A percentile compares a stretch with the other conserved stretches of the same genome.
Conservation (phyloP, 2,797 vertebrate genomes). For the Echiichthys vipera region DNA sequence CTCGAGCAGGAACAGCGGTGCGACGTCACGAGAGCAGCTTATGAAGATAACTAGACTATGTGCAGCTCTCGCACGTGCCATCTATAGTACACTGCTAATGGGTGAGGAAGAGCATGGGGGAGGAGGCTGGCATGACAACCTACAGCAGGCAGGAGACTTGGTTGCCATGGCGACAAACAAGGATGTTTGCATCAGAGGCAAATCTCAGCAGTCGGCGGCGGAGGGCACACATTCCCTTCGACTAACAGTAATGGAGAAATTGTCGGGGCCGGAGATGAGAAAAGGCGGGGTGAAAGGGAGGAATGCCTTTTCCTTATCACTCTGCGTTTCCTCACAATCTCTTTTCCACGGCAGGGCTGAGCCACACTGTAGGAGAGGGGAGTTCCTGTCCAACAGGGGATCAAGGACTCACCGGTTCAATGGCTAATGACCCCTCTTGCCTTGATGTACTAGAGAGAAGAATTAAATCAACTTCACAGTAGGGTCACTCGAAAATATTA, state of each 20-base stretch:
- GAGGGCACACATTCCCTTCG: slow-evolving; percentile 53
- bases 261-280: slow-evolving; percentile 36
- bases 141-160: slow-evolving; percentile 79
- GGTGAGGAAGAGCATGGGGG: slow-evolving; percentile 63
- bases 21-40: slow-evolving; percentile 38
- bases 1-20: neutral
- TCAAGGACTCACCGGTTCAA: slow-evolving; percentile 39
- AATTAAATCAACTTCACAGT: slow-evolving; percentile 53
- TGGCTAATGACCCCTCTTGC: slow-evolving; percentile 45
- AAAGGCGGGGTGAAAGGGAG: slow-evolving; percentile 29
- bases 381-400: slow-evolving; percentile 35
- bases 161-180: slow-evolving; percentile 86
- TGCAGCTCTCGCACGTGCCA: slow-evolving; percentile 54
- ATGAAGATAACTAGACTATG: slow-evolving; percentile 34
- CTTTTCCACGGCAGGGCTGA: slow-evolving; percentile 21
- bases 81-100: slow-evolving; percentile 69
- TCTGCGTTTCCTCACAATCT: slow-evolving; percentile 31
- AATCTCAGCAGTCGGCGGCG: slow-evolving; percentile 70
- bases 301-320: slow-evolving; percentile 27
- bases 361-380: slow-evolving; percentile 9
- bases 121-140: slow-evolving; percentile 79
- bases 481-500: slow-evolving; percentile 51
- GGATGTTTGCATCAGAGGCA: slow-evolving; percentile 85
- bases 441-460: slow-evolving; percentile 32
- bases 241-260: slow-evolving; percentile 52